Percentiles rank a stretch among this genome's conserved stretches.
phyloP scores from a whole-genome alignment of 92 coral and sea anemone genomes.

The Porites evermanni region DNA sequence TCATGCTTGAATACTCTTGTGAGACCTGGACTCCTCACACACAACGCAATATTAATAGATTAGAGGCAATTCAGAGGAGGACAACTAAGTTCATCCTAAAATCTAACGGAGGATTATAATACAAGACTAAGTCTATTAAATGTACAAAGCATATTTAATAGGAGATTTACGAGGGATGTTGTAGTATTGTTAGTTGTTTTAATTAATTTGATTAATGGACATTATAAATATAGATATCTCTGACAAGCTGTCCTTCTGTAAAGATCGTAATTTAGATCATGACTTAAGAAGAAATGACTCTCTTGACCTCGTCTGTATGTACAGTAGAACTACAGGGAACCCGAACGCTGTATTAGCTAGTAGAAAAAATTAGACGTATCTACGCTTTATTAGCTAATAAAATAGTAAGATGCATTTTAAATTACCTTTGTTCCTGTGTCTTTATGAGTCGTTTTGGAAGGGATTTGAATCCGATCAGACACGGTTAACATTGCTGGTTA shows the following conservation, averaged over 20 bases:
- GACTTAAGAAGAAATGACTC: slow-evolving; percentile 1
- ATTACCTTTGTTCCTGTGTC: too few species aligned
- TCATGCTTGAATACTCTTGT: not conserved
- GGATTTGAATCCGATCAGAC: too few species aligned
- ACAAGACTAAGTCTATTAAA: slow-evolving; percentile 12
- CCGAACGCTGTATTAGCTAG: too few species aligned
- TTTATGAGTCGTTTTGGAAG: too few species aligned
- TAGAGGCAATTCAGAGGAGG: slow-evolving; percentile 37
- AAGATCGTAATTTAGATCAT: slow-evolving; percentile 2
- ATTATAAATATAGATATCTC: not conserved
- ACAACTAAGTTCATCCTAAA: slow-evolving; percentile 11
- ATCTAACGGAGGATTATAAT: slow-evolving; percentile 5
- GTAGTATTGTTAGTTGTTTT: not conserved
- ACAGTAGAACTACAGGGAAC: not conserved
- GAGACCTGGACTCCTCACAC: not conserved
- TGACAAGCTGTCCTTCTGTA: slow-evolving; percentile 8
- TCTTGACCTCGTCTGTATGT: not conserved
- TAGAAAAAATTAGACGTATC: too few species aligned
- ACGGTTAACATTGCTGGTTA: too few species aligned
- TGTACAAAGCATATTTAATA: slow-evolving; percentile 12
- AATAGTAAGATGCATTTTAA: too few species aligned
- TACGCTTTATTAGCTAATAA: too few species aligned
- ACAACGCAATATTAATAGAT: slow-evolving; percentile 24
- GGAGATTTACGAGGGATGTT: slow-evolving; percentile 12
- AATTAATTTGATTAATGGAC: not conserved